Evolutionary conservation across 2,113 vertebrate species (phyloP).

Genomic region (Oryzias curvinotus): DNA sequence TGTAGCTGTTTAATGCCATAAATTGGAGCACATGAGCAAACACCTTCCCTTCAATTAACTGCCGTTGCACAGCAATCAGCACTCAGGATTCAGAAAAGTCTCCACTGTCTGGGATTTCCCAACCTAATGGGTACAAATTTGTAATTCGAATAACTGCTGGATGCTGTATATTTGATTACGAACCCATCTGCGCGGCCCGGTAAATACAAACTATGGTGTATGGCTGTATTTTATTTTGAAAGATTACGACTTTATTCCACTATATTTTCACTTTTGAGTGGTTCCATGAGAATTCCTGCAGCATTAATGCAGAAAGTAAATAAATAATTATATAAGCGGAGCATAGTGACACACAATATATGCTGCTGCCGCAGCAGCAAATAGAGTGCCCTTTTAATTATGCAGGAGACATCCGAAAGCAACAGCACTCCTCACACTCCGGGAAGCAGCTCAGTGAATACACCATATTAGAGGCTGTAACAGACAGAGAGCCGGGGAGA

Average conservation of each 20-base stretch:
- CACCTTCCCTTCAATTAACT: constrained; percentile 55
- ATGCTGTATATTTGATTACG: constrained; percentile 35
- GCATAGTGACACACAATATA: constrained; percentile 76
- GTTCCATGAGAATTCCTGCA: constrained; percentile 52
- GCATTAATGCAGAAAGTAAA: constrained; percentile 59
- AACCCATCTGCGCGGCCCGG: constrained; percentile 21
- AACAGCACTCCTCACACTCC: constrained; percentile 78
- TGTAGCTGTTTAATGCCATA: constrained; percentile 51
- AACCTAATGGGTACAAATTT: constrained; percentile 44
- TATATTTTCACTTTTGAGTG: constrained; percentile 1
- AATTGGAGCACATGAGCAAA: constrained; percentile 55
- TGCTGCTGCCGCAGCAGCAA: constrained; percentile 63
- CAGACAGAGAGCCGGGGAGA: constrained; percentile 39
- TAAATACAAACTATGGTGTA: constrained; percentile 15
- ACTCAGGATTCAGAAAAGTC: constrained; percentile 46
- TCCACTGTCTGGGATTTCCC: constrained; percentile 51
- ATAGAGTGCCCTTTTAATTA: constrained; percentile 82
- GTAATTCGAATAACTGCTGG: constrained; percentile 33
- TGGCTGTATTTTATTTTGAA: constrained; percentile 1
- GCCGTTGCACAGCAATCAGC: constrained; percentile 49
- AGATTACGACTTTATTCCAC: too few species aligned
- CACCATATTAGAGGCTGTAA: constrained; percentile 70
- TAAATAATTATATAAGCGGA: constrained; percentile 76
- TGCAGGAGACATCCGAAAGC: constrained; percentile 79
- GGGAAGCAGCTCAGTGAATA: constrained; percentile 70